These are phyloP conservation scores for Aleadryas rufinucha DNA, from an alignment of 2,113 vertebrate species.

Conservation along the genomic window DNA sequence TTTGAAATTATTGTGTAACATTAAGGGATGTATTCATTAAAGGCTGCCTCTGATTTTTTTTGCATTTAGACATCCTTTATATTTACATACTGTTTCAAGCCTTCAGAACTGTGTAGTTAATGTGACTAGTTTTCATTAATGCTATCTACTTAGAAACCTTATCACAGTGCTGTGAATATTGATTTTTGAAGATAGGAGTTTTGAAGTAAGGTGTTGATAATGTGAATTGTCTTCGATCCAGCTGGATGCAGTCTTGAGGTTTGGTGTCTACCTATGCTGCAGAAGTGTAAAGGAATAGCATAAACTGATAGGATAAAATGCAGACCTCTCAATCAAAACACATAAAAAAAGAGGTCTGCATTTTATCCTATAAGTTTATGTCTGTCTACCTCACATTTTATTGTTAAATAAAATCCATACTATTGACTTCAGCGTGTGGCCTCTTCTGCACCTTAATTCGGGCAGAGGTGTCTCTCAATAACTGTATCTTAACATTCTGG, in stretches of 20 bases:
- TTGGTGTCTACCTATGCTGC: neutral
- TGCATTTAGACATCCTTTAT: neutral
- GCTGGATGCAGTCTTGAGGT: neutral
- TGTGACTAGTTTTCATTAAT: neutral
- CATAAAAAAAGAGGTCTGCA: too few relatives aligned
- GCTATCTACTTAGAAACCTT: neutral
- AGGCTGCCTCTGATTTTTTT: neutral
- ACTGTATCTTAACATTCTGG: neutral
- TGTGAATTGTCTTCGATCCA: neutral
- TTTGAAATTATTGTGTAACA: conserved; percentile 1
- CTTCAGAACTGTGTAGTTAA: neutral
- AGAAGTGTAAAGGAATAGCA: neutral
- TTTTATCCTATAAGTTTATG: too few relatives aligned
- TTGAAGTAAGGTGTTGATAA: neutral
- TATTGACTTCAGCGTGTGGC: neutral
- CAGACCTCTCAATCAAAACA: neutral
- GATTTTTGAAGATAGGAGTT: neutral
- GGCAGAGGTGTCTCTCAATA: neutral
- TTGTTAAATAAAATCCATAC: neutral
- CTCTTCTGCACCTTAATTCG: neutral
- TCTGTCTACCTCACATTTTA: neutral
- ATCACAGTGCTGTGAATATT: neutral
- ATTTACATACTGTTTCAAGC: conserved; percentile 5
- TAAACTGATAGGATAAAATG: neutral
- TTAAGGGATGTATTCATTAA: conserved; percentile 12